Base-by-base conservation (phyloP, 2,113 vertebrate species). In the Physeter macrocephalus region DNA sequence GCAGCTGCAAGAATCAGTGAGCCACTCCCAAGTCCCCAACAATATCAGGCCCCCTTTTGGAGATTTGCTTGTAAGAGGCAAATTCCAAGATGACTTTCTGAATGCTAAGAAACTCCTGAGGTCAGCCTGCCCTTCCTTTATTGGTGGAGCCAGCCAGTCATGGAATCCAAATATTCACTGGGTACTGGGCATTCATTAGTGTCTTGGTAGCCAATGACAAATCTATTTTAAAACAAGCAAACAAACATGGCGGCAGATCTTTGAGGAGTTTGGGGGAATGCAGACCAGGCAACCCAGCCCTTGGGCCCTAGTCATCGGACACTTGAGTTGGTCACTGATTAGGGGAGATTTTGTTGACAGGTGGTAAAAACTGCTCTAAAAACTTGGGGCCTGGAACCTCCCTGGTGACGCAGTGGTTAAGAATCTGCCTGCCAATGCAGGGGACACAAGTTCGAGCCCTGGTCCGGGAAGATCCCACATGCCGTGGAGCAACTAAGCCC, bases 111-210 rank as follows among this genome's bases (percentile, higher is more conserved):
- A 78, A 85, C 46, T 95, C 62, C 85, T 78, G 93, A 93, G 94
- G 93, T 46, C 66, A 41, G 93, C 36, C 88, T 72, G 6, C 1
- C 36, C 78, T 74, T 97, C 74, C 87, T 90, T 89, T 91, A 20
- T 66, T 69, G 93, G 82, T 43, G 88, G 49, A 83, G 80, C 64
- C 77, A 95, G 41, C 39, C 89, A 92, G 61, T 94, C 90, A 74
- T 0, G 49, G 95, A 92, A 91, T 77, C 96, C 95, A 98, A 97
- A 97, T 85, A 80, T 96, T 96, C 54, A 25, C 49, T 5, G 34
- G 66, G 69, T 43, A 41, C 83, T 77, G 77, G 96, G 82, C 83
- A 93, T 95, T 97, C 93, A 96, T 96, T 84, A 97, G 94, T 80
- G 80, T 25, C 77, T 95, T 97, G 74, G 94, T 90, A 88, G 54